phyloP scores from a whole-genome alignment of 2,888 invertebrate species.

The Brachynemurus nebulosus region DNA sequence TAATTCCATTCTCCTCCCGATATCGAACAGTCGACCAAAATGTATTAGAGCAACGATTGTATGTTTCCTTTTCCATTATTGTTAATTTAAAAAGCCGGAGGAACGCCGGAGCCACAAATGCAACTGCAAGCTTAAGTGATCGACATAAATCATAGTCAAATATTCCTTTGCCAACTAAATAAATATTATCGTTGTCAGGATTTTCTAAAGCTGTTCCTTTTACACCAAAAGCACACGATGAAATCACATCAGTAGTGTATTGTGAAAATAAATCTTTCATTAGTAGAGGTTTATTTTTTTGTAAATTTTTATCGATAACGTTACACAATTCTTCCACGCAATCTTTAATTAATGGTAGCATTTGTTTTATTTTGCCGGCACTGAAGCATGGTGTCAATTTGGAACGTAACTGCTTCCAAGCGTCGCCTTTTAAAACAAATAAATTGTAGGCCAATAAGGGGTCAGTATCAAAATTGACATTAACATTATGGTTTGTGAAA shows the following conservation, averaged over 20 bases:
- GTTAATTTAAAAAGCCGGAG: too few relatives aligned
- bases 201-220: slow-evolving; percentile 1
- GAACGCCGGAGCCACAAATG: too few relatives aligned
- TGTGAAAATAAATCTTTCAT: not conserved
- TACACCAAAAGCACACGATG: slow-evolving; percentile 6
- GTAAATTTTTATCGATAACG: not conserved
- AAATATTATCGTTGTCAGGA: too few relatives aligned
- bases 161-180: too few relatives aligned
- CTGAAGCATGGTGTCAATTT: slow-evolving; percentile 40
- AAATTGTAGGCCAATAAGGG: slow-evolving; percentile 30
- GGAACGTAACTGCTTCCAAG: slow-evolving; percentile 37
- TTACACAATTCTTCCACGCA: not conserved
- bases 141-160: too few relatives aligned
- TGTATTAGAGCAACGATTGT: too few relatives aligned
- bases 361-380: slow-evolving; percentile 37
- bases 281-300: not conserved
- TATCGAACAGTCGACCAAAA: too few relatives aligned
- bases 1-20: too few relatives aligned
- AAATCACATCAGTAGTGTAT: slow-evolving; percentile 8
- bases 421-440: slow-evolving; percentile 33
- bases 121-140: too few relatives aligned
- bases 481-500: slow-evolving; percentile 33
- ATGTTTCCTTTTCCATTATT: too few relatives aligned
- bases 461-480: slow-evolving; percentile 29
- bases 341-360: slow-evolving; percentile 33